Evolutionary conservation across 2,888 invertebrate species (phyloP).

Genomic region (Patella ulyssiponensis): DNA sequence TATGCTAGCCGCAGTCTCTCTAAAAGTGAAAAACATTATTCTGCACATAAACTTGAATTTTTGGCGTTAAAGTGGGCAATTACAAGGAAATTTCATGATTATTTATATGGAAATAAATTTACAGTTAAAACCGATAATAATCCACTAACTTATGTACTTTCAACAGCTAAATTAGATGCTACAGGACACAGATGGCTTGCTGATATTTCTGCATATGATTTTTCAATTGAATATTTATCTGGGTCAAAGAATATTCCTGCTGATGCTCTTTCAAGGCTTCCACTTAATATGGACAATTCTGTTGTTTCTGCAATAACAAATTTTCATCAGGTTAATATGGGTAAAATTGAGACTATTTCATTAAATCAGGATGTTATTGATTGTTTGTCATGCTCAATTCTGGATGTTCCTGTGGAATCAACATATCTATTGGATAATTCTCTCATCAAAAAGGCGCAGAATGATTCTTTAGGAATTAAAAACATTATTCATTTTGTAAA

Average conservation of each 20-base stretch:
- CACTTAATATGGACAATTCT: not conserved
- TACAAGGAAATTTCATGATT: slow-evolving; percentile 31
- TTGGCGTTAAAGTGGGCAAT: slow-evolving; percentile 37
- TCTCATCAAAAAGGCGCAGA: too few relatives aligned
- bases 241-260: slow-evolving; percentile 40
- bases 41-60: too few relatives aligned
- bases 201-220: slow-evolving; percentile 32
- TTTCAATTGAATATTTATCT: slow-evolving; percentile 38
- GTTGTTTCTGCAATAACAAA: slow-evolving; percentile 19
- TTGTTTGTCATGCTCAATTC: too few relatives aligned
- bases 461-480: not conserved
- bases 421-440: too few relatives aligned
- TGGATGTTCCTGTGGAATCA: too few relatives aligned
- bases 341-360: not conserved
- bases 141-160: slow-evolving; percentile 39
- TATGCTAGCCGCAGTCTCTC: too few relatives aligned
- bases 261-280: slow-evolving; percentile 41
- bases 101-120: slow-evolving; percentile 29
- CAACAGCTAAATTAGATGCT: slow-evolving; percentile 37
- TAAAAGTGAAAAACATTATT: too few relatives aligned
- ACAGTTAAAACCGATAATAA: slow-evolving; percentile 40
- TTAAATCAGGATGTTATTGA: not conserved
- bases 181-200: slow-evolving; percentile 42
- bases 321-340: slow-evolving; percentile 8
- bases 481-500: slow-evolving; percentile 9